Base-by-base conservation (phyloP, 92 coral and sea anemone genomes). In the Diadumene lineata region DNA sequence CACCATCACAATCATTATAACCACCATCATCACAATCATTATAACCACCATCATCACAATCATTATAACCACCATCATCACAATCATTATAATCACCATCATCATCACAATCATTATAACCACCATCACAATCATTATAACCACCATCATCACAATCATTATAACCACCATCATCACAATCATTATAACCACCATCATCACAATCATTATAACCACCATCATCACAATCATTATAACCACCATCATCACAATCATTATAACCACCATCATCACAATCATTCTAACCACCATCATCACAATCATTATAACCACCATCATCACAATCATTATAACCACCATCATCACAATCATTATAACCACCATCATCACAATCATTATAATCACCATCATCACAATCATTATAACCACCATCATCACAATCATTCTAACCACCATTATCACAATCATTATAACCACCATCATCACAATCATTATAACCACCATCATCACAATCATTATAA, bases 41-140 rank as follows among this genome's bases (percentile, higher is more conserved):
- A 38, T 38, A 6, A 38, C 48, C 13, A 38, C 48, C 48, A 38
- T 13, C 48, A 38, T 38, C 48, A 38, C 7, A 6, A 38, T 38
- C 48, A 38, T 13, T 13, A 38, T 13, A 6, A 38, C 13, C 48
- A 38, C 7, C 48, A 38, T 38, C 48, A 38, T 13, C 48, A 38
- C 7, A 6, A 38, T 38, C 48, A 38, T 13, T 13, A 13, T 13
- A 6, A 38, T 13, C 25, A 70, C 76, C 23, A 46, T 25, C 25
- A 70, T 50, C 23, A 46, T 50, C 25, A 70, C 64, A 1, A 46
- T 34, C 32, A 70, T 50, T 7, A 46, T 50, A 11, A 70, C 76
- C 11, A 38, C 48, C 48, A 38, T 13, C 48, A 38, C 13, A 6
- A 38, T 13, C 48, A 38, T 13, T 13, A 38, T 13, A 6, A 38